Evolutionary conservation across 2,888 invertebrate genomes (phyloP).

Genomic region (Dynastes maya): DNA sequence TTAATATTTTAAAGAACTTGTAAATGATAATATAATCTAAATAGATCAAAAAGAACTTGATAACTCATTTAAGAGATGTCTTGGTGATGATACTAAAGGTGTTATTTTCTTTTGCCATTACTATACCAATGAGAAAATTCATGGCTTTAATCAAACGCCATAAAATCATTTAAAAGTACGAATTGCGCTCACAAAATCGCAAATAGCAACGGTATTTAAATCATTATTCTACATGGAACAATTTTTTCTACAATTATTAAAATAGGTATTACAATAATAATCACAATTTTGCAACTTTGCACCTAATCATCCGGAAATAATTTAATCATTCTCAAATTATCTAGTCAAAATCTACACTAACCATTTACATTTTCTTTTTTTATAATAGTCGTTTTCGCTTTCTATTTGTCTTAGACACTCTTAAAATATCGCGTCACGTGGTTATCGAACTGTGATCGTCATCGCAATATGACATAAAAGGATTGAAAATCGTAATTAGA

Average conservation of each 20-base stretch:
- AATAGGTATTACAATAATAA: not conserved
- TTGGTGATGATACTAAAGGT: no score
- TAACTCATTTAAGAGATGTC: no score
- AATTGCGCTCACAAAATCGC: no score
- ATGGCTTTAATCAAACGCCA: no score
- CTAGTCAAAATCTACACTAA: not conserved
- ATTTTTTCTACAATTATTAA: not conserved
- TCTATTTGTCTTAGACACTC: not conserved
- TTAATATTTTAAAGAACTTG: no score
- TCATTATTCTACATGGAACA: not conserved
- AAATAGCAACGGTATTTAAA: no score
- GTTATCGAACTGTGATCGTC: not conserved
- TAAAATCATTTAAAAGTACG: no score
- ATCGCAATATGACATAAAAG: conserved; percentile 3
- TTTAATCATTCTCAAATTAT: not conserved
- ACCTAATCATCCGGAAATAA: not conserved
- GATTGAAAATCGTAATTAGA: conserved; percentile 15
- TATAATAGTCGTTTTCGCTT: conserved; percentile 10
- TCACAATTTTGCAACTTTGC: not conserved
- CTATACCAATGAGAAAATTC: no score
- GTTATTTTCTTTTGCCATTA: no score
- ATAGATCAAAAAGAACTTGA: no score
- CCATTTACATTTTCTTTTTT: not conserved
- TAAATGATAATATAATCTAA: no score
- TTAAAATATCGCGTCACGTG: not conserved